A percentile compares a stretch with the other conserved stretches of the same genome.
These are phyloP conservation scores for Hycleus phaleratus DNA, from an alignment of 1,140 invertebrate genomes.

Conservation along the genomic window DNA sequence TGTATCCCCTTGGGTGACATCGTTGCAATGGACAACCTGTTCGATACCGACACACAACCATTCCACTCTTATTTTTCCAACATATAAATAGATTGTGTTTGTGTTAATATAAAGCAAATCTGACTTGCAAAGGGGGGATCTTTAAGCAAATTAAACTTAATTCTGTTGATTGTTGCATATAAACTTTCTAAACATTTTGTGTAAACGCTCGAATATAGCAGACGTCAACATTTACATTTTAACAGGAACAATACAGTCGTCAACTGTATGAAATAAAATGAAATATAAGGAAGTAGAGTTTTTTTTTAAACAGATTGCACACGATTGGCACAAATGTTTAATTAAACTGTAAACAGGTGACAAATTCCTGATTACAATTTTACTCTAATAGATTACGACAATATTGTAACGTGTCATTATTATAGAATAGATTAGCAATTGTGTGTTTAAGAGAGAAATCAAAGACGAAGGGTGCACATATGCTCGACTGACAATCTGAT, in stretches of 20 bases:
- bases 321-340: neutral
- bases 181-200: conserved; percentile 1
- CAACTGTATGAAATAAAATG: neutral
- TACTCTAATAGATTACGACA: conserved; percentile 29
- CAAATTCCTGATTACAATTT: conserved; percentile 31
- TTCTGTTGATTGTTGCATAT: conserved; percentile 7
- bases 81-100: no score
- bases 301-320: neutral
- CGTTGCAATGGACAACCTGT: conserved; percentile 21
- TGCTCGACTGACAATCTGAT: conserved; percentile 12
- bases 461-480: conserved; percentile 2
- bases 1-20: conserved; percentile 16
- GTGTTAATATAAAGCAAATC: no score
- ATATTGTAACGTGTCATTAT: conserved; percentile 29
- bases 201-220: neutral
- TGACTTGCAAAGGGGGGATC: neutral
- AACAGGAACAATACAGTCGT: neutral
- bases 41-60: conserved; percentile 3
- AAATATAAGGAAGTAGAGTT: neutral
- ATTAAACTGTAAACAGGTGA: conserved; percentile 21
- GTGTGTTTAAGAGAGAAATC: conserved; percentile 5
- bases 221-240: neutral
- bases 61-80: neutral
- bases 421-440: conserved; percentile 26
- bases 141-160: conserved; percentile 6